These are phyloP conservation scores for Oophaga sylvatica DNA, from an alignment of 2,797 vertebrate genomes.

Conservation along the genomic window DNA sequence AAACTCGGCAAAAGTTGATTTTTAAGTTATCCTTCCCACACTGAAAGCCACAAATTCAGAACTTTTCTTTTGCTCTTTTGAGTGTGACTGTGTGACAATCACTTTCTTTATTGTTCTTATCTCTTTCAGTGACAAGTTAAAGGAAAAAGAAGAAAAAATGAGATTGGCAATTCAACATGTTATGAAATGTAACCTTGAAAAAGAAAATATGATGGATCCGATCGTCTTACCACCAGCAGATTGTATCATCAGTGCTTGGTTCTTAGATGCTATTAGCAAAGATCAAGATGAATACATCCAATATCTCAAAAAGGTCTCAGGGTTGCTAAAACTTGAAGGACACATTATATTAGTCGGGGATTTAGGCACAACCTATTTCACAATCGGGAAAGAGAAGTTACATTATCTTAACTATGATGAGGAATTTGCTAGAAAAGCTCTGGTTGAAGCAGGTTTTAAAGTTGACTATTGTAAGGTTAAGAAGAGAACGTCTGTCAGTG, in stretches of 20 bases:
- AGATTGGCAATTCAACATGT: neutral
- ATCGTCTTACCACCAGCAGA: neutral
- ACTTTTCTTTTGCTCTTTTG: too few species aligned
- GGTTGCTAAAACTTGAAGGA: constrained; percentile 1
- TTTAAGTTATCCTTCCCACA: too few species aligned
- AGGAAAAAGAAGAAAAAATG: neutral
- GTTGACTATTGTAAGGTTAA: neutral
- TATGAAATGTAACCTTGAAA: neutral
- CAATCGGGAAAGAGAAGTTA: neutral
- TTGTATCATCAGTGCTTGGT: neutral
- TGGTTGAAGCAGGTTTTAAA: neutral
- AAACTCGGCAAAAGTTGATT: too few species aligned
- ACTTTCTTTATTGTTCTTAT: neutral
- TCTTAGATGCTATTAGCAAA: neutral
- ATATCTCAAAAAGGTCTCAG: neutral
- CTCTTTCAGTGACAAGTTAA: neutral
- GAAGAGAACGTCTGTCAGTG: neutral
- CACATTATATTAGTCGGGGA: neutral
- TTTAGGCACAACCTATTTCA: neutral
- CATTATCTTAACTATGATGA: neutral
- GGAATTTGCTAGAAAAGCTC: neutral
- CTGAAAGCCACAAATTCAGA: too few species aligned
- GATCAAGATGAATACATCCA: neutral
- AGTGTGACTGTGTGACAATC: too few species aligned
- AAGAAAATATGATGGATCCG: neutral